Conservation (phyloP, 2,113 vertebrate genomes). For the Rhodinocichla rosea region DNA sequence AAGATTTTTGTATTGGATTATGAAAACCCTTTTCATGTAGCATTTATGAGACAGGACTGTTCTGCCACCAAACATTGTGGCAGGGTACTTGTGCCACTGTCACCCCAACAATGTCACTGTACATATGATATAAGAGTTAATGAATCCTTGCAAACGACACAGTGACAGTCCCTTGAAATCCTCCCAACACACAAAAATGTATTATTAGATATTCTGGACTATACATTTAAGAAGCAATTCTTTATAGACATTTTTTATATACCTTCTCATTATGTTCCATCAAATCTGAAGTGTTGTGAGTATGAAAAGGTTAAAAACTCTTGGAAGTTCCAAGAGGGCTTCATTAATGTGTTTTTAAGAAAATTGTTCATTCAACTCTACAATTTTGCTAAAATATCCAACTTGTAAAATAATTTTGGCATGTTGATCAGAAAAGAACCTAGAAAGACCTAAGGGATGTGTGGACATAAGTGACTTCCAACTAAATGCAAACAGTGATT, state of each 20-base stretch:
- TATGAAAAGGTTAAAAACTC: not conserved
- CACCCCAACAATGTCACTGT: not conserved
- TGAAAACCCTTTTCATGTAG: not conserved
- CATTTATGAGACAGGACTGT: not conserved
- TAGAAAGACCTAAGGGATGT: not conserved
- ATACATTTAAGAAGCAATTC: not conserved
- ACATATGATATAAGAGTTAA: not conserved
- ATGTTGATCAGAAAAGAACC: not conserved
- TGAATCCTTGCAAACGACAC: not conserved
- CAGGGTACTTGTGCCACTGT: not conserved
- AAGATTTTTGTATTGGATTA: accelerated
- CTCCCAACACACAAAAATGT: not conserved
- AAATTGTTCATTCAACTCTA: not conserved
- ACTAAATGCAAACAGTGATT: not conserved
- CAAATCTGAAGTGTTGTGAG: not conserved
- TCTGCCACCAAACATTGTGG: not conserved
- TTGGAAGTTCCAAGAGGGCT: not conserved
- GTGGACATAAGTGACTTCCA: not conserved
- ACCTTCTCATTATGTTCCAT: not conserved
- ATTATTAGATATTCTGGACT: not conserved
- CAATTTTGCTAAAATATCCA: not conserved
- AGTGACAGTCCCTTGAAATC: not conserved
- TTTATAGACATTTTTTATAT: not conserved
- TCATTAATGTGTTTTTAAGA: not conserved
- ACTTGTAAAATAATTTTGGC: not conserved